A percentile compares a stretch with the other conserved stretches of the same genome.
phyloP scores from a whole-genome alignment of 2,113 vertebrate genomes.

The Gallinago media region DNA sequence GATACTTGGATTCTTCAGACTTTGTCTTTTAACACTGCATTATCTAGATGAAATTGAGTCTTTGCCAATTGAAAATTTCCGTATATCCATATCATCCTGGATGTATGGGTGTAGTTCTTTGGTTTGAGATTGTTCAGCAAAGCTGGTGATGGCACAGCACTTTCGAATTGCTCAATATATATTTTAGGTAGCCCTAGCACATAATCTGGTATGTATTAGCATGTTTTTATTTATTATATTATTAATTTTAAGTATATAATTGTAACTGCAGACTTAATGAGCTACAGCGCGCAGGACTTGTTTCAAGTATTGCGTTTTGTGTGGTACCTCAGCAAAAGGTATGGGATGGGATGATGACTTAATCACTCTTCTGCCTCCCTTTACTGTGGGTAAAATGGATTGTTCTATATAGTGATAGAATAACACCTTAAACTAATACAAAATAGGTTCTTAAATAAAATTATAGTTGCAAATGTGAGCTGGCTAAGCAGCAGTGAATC shows the following conservation, averaged over 20 bases:
- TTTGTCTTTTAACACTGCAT: neutral
- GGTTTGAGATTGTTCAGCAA: neutral
- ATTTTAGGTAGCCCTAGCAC: neutral
- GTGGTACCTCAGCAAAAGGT: neutral
- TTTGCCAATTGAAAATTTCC: neutral
- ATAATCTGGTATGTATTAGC: neutral
- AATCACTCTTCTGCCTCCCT: neutral
- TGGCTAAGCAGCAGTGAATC: neutral
- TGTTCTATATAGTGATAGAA: neutral
- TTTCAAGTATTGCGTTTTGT: neutral
- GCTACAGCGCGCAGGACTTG: neutral
- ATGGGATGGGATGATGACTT: too few species aligned
- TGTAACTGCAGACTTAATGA: neutral
- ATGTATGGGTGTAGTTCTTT: neutral
- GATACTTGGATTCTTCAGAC: neutral
- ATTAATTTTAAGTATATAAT: neutral
- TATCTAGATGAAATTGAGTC: neutral
- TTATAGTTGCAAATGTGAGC: neutral
- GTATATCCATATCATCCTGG: neutral
- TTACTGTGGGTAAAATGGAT: neutral
- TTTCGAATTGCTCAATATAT: neutral
- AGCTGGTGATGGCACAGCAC: neutral
- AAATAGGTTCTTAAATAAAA: neutral
- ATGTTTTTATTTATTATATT: neutral
- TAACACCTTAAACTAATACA: neutral